phyloP scores from a whole-genome alignment of 2,888 invertebrate species.

The Itoplectis maculator region DNA sequence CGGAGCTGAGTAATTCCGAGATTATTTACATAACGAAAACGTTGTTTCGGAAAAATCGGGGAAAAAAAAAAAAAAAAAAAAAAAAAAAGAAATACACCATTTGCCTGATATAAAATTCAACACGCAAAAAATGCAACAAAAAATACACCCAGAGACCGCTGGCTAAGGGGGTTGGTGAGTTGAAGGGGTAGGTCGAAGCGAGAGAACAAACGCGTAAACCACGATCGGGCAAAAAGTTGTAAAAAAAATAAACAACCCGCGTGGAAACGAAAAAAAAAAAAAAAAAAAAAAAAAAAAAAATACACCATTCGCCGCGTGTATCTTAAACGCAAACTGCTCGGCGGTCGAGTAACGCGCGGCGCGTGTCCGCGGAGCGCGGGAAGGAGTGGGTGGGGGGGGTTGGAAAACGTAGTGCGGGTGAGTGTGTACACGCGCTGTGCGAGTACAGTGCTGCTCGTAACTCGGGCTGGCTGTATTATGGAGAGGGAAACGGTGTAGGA shows the following conservation, averaged over 20 bases:
- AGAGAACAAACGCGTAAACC: too few species aligned
- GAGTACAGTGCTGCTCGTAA: conserved; percentile 24
- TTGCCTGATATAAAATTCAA: too few species aligned
- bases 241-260: neutral
- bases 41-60: too few species aligned
- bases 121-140: too few species aligned
- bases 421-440: conserved; percentile 1
- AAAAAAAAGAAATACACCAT: conserved; percentile 55
- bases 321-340: conserved; percentile 55
- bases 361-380: conserved; percentile 39
- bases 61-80: conserved; percentile 9
- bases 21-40: too few species aligned
- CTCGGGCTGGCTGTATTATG: too few species aligned
- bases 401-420: conserved; percentile 50
- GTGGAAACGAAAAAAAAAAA: conserved; percentile 31
- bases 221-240: too few species aligned
- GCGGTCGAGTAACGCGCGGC: conserved; percentile 43
- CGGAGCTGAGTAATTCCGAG: too few species aligned
- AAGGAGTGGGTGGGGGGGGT: too few species aligned
- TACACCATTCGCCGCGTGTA: conserved; percentile 31
- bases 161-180: too few species aligned
- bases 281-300: conserved; percentile 54
- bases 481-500: neutral
- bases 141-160: too few species aligned
- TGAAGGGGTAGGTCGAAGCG: too few species aligned